Evolutionary conservation across 2,888 invertebrate genomes (phyloP).

Genomic region (Candidula unifasciata): DNA sequence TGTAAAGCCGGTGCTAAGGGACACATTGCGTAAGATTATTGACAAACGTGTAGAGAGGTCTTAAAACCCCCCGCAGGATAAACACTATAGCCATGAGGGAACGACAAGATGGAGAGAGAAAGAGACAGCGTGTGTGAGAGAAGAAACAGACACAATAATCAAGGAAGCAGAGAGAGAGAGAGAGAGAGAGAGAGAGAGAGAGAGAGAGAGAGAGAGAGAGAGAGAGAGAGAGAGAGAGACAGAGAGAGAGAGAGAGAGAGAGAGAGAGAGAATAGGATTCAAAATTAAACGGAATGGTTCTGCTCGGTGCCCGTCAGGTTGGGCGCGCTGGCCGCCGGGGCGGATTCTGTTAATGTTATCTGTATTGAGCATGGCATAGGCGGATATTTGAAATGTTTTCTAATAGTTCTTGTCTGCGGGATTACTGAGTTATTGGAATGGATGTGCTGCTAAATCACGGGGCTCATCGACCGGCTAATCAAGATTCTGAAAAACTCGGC

Average conservation of each 20-base stretch:
- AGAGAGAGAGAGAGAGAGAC: neutral
- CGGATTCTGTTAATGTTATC: neutral
- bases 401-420: constrained; percentile 27
- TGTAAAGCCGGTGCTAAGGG: neutral
- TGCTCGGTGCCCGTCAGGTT: neutral
- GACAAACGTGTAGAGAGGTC: no score
- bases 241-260: constrained; percentile 23
- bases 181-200: neutral
- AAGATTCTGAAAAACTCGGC: neutral
- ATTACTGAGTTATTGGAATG: constrained; percentile 10
- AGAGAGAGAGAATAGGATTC: neutral
- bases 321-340: neutral
- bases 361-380: constrained; percentile 17
- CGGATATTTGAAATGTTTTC: constrained; percentile 11
- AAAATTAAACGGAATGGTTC: neutral
- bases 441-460: constrained; percentile 12
- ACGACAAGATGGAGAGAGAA: constrained; percentile 2
- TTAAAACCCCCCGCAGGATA: no score
- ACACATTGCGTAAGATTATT: no score
- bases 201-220: neutral
- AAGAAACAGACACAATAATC: neutral
- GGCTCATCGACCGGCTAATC: constrained; percentile 14
- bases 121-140: neutral
- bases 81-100: neutral
- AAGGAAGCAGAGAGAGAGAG: neutral